Conservation (phyloP, 2,113 vertebrate genomes). For the Silurus meridionalis region DNA sequence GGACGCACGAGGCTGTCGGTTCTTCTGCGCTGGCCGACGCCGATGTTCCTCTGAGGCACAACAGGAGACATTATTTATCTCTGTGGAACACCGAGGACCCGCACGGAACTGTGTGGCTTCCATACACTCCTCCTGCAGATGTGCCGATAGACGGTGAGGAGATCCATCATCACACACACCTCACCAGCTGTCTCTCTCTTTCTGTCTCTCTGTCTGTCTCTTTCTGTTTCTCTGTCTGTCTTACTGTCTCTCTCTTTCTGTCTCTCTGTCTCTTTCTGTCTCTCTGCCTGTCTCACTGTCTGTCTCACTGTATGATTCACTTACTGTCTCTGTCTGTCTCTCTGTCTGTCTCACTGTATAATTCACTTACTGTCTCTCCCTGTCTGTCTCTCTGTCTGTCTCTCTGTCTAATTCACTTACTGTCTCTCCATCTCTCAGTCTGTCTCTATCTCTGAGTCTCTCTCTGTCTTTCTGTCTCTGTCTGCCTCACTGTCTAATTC, state of each 20-base stretch:
- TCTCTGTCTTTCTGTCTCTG: background rate
- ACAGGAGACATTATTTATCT: conserved; percentile 79
- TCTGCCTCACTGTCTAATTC: background rate
- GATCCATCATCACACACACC: background rate
- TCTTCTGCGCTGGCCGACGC: conserved; percentile 38
- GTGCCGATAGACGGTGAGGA: conserved; percentile 75
- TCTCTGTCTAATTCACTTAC: too few relatives aligned
- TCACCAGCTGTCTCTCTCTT: background rate
- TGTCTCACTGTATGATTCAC: background rate
- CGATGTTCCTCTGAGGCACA: conserved; percentile 69
- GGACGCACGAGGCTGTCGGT: conserved; percentile 54
- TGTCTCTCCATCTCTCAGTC: too few relatives aligned
- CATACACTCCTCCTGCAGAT: conserved; percentile 48
- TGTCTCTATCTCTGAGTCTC: background rate
- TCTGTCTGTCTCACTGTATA: background rate
- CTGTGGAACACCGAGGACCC: conserved; percentile 91
- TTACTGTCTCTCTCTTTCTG: too few relatives aligned
- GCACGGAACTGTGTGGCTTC: conserved; percentile 77
- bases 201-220: background rate
- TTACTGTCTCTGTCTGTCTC: background rate
- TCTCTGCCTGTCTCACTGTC: background rate
- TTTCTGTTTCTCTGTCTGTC: too few relatives aligned
- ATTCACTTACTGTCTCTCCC: too few relatives aligned
- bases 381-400: too few relatives aligned
- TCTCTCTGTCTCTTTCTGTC: background rate